Percentiles rank a stretch among this genome's conserved stretches.
Evolutionary conservation across 2,113 vertebrate species (phyloP).

Genomic region (Salvelinus alpinus): DNA sequence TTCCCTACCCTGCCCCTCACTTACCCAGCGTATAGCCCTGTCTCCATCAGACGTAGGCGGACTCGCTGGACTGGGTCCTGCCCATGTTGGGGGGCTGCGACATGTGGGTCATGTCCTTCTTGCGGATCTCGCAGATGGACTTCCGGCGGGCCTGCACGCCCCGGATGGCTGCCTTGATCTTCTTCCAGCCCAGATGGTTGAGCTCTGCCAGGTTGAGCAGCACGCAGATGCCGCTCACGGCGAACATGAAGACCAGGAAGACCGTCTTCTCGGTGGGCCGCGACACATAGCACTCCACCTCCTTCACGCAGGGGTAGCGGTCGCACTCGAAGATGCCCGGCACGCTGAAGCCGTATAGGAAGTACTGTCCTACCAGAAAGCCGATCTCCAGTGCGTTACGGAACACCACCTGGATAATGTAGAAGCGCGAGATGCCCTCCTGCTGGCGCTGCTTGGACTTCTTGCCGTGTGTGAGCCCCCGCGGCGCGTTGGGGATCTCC

Average conservation of each 20-base stretch:
- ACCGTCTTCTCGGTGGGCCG: constrained; percentile 87
- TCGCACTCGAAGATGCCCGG: constrained; percentile 84
- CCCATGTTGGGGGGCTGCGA: constrained; percentile 78
- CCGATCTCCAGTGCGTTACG: constrained; percentile 86
- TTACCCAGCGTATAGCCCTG: not conserved
- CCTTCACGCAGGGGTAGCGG: constrained; percentile 86
- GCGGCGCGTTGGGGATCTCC: constrained; percentile 72
- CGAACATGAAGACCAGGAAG: constrained; percentile 91
- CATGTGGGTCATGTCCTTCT: constrained; percentile 77
- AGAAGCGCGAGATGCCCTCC: constrained; percentile 87
- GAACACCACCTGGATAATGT: constrained; percentile 91
- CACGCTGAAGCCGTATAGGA: constrained; percentile 86
- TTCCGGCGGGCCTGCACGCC: constrained; percentile 82
- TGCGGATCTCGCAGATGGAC: constrained; percentile 78
- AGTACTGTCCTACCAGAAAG: constrained; percentile 85
- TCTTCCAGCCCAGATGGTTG: constrained; percentile 89
- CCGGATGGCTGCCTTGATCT: constrained; percentile 82
- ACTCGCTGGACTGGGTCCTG: constrained; percentile 86
- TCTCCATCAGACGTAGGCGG: constrained; percentile 73
- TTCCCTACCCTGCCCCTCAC: not conserved
- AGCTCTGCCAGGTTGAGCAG: constrained; percentile 90
- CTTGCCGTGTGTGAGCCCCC: constrained; percentile 69
- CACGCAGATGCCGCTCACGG: constrained; percentile 88
- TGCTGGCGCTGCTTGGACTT: constrained; percentile 76
- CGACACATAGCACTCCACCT: constrained; percentile 90